A percentile compares a stretch with the other conserved stretches of the same genome.
Evolutionary conservation across 2,888 invertebrate species (phyloP).

Genomic region (Choristoneura rosaceana): DNA sequence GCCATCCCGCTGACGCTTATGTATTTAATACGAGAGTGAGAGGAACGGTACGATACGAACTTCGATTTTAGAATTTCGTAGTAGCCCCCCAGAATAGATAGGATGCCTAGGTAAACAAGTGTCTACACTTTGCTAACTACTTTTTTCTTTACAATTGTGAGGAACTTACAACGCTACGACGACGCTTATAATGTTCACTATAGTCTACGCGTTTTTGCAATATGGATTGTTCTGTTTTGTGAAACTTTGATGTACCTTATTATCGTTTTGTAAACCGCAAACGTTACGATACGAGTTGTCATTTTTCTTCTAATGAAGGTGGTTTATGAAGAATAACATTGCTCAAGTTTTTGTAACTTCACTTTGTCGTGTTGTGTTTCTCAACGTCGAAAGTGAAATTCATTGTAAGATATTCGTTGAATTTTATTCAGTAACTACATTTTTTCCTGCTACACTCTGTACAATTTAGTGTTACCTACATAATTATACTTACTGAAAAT

Average conservation of each 20-base stretch:
- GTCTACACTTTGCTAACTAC: background rate
- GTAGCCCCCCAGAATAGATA: too few relatives aligned
- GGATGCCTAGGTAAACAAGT: background rate
- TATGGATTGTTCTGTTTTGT: slow-evolving; percentile 35
- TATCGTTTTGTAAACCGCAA: slow-evolving; percentile 37
- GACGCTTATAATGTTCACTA: slow-evolving; percentile 16
- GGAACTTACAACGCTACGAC: slow-evolving; percentile 17
- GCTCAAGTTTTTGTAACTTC: background rate
- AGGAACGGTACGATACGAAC: too few relatives aligned
- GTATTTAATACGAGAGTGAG: too few relatives aligned
- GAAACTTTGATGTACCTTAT: slow-evolving; percentile 26
- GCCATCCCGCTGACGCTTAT: too few relatives aligned
- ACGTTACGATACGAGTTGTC: slow-evolving; percentile 8
- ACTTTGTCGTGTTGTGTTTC: background rate
- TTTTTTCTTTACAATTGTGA: slow-evolving; percentile 9
- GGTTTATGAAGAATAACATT: slow-evolving; percentile 11
- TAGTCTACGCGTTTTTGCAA: slow-evolving; percentile 37
- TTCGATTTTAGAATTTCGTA: too few relatives aligned
- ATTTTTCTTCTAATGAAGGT: slow-evolving; percentile 9
- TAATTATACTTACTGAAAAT: too few relatives aligned
- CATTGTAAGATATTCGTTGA: background rate
- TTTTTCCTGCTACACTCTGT: too few relatives aligned
- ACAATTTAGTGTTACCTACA: too few relatives aligned
- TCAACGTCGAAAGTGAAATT: background rate
- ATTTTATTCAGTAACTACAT: background rate